Evolutionary conservation across 1,140 invertebrate species (phyloP).

Genomic region (Dufourea novaeangliae): DNA sequence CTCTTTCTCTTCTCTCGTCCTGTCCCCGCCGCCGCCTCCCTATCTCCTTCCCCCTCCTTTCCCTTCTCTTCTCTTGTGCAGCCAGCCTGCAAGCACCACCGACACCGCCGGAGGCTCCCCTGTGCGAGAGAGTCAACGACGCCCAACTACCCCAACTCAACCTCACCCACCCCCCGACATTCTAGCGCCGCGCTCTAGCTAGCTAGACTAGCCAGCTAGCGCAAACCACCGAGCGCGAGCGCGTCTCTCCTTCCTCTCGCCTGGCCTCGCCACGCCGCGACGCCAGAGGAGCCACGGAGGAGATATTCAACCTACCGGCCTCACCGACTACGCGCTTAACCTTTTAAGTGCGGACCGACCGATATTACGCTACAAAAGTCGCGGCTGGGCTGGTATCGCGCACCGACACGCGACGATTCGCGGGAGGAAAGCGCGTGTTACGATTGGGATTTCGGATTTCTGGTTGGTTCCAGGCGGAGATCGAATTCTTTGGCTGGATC

Average conservation of each 20-base stretch:
- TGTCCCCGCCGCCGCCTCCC: slow-evolving; percentile 1
- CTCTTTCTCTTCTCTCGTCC: not conserved
- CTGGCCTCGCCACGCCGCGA: slow-evolving; percentile 11
- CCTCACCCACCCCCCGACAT: not conserved
- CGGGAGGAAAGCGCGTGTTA: no score
- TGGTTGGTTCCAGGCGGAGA: no score
- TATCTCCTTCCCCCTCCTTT: slow-evolving; percentile 9
- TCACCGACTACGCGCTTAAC: slow-evolving; percentile 56
- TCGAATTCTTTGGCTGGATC: no score
- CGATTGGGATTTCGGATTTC: no score
- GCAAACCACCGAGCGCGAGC: no score
- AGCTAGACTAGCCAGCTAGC: no score
- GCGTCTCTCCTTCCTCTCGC: not conserved
- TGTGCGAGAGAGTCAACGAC: slow-evolving; percentile 7
- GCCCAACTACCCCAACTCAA: not conserved
- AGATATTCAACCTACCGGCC: slow-evolving; percentile 65
- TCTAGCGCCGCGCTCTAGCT: no score
- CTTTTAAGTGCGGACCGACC: slow-evolving; percentile 46
- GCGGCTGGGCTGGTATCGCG: not conserved
- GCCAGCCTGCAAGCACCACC: slow-evolving; percentile 41
- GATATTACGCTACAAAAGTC: slow-evolving; percentile 14
- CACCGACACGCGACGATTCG: not conserved
- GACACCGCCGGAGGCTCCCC: slow-evolving; percentile 20
- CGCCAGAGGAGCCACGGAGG: slow-evolving; percentile 51
- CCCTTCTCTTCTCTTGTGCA: slow-evolving; percentile 42